Base-by-base conservation (phyloP, 2,113 vertebrate genomes). In the Monopterus albus region DNA sequence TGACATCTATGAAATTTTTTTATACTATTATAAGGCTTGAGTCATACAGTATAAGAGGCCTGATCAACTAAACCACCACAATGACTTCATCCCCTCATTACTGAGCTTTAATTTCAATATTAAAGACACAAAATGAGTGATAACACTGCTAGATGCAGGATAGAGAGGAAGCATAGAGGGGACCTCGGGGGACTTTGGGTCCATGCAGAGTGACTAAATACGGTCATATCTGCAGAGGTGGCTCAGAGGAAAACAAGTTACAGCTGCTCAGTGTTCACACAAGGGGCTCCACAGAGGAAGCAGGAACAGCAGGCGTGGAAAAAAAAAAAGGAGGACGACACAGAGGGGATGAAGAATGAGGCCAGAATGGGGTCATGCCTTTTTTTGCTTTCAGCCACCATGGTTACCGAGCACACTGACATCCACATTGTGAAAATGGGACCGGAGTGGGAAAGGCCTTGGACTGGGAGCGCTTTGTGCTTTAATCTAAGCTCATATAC, bases 191-290 rank as follows among this genome's bases (percentile, higher is more conserved):
- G 76, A 79, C 62, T 43, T 25, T 21, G 59, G 57, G 53, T 68
- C 59, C 53, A 38, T 2, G 56, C 55, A 39, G 25, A 59, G 47
- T 75, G 78, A 87, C 84, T 84, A 86, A 86, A 88, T 88, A 76
- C 76, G 70, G 82, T 84, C 86, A 83, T 78, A 51, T 87, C 52
- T 67, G 67, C 79, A 77, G 79, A 68, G 77, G 74, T 58, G 82
- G 75, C 68, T 61, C 51, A 21, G 29, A 62, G 57, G 82, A 80
- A 88, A 85, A 89, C 87, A 87, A 84, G 79, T 46, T 75, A 75
- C 91, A 87, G 87, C 90, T 92, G 87, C 78, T 76, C 57, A 23
- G 52, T 14, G 25, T 74, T 85, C 81, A 79, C 78, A 90, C 77
- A 79, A 80, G 52, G 63, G 81, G 66, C 76, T 78, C 70, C 74